A percentile compares a stretch with the other conserved stretches of the same genome.
Conservation (phyloP, 2,888 invertebrate genomes). For the Chymomyza caudatula region DNA sequence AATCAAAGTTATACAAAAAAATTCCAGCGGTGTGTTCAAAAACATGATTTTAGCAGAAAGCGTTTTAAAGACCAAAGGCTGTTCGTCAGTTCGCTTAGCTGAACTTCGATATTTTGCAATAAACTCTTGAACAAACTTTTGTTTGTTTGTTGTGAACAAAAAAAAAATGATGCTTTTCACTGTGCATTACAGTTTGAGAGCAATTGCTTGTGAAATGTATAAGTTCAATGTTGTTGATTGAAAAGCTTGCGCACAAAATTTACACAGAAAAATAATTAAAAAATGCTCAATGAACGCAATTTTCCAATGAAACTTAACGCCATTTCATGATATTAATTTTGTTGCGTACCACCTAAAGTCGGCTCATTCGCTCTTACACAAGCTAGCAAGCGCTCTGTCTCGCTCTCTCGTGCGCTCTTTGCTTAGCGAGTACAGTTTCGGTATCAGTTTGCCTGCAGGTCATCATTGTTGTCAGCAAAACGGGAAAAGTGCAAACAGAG, state of each 20-base stretch:
- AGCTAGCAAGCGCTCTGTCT: no score
- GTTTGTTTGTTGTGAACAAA: no score
- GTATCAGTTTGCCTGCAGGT: slow-evolving; percentile 26
- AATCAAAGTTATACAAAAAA: no score
- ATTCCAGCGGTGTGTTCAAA: no score
- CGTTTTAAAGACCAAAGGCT: no score
- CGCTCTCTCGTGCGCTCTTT: not conserved
- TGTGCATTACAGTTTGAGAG: not conserved
- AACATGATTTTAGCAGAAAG: no score
- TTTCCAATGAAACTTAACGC: slow-evolving; percentile 40
- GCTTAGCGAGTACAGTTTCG: no score
- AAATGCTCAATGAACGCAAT: slow-evolving; percentile 47
- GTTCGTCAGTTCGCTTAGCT: no score
- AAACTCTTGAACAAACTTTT: no score
- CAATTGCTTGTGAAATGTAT: not conserved
- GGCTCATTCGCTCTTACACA: not conserved
- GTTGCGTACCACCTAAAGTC: not conserved
- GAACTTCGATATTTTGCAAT: no score
- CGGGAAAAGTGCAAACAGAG: slow-evolving; percentile 15
- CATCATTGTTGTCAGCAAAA: slow-evolving; percentile 25
- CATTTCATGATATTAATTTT: slow-evolving; percentile 33
- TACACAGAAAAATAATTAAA: slow-evolving; percentile 42
- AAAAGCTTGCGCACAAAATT: no score
- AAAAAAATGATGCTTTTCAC: no score
- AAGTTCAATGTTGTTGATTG: not conserved